Base-by-base conservation (phyloP, 2,888 invertebrate species). In the Latrodectus hesperus region DNA sequence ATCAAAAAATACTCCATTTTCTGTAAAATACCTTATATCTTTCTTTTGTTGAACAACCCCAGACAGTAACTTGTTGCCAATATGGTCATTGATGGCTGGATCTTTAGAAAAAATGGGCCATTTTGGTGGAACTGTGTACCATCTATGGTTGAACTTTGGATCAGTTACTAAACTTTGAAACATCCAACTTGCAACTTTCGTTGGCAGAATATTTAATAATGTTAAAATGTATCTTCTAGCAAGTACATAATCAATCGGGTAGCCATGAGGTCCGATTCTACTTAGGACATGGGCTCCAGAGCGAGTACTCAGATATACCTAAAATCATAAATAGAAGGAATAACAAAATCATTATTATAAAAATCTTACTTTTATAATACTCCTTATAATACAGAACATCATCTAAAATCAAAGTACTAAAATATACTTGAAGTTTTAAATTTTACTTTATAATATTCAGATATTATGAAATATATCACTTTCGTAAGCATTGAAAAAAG, bases 61-160 rank as follows among this genome's bases (percentile, higher is more conserved):
- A 92, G 38, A 38, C 4, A 38, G 4, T 6, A 38, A 38, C 38
- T 38, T 38, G 38, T 1, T 38, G 38, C 38, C 38, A 6, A 38
- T 90, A 81, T 93, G 92, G 90, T 93, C 93, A 89, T 92, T 92
- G 76, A 93, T 91, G 26, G 71, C 68, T 9, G 89, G 88, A 38
- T 91, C 90, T 70, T 90, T 90, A 12, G 90, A 84, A 52, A 90
- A 86, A 51, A 91, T 84, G 75, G 91, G 74, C 86, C 92, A 91
- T 8, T 90, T 87, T 16, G 93, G 93, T 74, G 91, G 90, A 22
- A 93, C 89, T 5, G 92, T 90, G 89, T 92, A 93, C 1, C 90
- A 89, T 17, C 90, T 91, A 88, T 93, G 93, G 88, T 92, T 90
- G 76, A 92, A 91, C 14, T 89, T 85, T 6, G 80, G 12, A 89